Conservation (phyloP, 2,797 vertebrate genomes). For the Chelonia mydas region DNA sequence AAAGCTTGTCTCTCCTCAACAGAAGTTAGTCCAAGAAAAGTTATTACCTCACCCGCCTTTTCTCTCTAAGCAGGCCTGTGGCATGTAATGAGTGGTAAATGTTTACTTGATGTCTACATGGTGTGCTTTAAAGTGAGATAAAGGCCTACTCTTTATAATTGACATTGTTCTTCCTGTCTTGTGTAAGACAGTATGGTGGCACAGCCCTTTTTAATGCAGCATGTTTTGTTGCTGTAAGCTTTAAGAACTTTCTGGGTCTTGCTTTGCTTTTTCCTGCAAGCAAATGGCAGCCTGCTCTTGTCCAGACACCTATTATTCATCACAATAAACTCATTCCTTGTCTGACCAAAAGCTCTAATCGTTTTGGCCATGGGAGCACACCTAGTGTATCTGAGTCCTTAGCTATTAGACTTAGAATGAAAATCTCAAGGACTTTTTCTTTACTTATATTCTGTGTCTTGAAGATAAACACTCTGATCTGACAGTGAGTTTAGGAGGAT, state of each 20-base stretch:
- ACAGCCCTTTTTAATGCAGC: not conserved
- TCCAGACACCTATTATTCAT: not conserved
- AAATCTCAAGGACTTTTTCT: constrained; percentile 61
- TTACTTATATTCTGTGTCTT: constrained; percentile 58
- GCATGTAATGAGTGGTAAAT: not conserved
- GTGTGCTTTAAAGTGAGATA: not conserved
- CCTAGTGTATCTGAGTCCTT: not conserved
- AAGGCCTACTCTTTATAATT: not conserved
- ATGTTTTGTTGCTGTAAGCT: not conserved
- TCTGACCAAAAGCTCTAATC: not conserved
- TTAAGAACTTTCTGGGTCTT: not conserved
- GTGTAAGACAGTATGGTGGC: not conserved
- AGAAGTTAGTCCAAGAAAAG: not conserved
- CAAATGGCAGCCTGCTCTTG: not conserved
- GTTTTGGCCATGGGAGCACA: constrained; percentile 33
- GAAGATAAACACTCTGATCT: constrained; percentile 64
- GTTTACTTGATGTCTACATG: not conserved
- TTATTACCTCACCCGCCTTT: not conserved
- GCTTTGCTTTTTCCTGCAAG: not conserved
- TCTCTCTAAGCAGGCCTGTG: not conserved
- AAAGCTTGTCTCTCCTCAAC: not conserved
- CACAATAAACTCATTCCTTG: constrained; percentile 14
- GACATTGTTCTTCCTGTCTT: not conserved
- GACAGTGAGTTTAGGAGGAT: constrained; percentile 53
- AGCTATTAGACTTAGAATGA: constrained; percentile 30